Base-by-base conservation (phyloP, 2,888 invertebrate species). In the Lutraria lutraria region DNA sequence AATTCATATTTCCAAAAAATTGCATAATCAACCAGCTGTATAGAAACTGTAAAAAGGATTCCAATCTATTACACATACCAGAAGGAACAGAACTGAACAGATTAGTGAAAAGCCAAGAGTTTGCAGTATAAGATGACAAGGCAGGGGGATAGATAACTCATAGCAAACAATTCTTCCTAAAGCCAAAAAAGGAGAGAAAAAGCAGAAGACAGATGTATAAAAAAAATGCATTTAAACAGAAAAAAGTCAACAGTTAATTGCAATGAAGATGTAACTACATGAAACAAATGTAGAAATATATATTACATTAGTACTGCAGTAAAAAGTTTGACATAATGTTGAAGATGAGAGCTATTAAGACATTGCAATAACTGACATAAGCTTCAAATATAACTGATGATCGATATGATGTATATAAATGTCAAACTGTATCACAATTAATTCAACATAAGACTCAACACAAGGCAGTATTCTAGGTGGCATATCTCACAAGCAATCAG, bases 401-500 rank as follows among this genome's bases (percentile, higher is more conserved):
- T 25, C 12, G 63, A 68, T 68, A 25, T 6, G 12, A 68, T 68
- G 63, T 68, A 68, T 68, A 68, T 68, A 68, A 25, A 68, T 25
- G 12, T 68, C 25, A 68, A 68, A 68, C 63, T 68, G n/a, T 68
- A 4, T 12, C 63, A 60, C 21, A 68, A 25, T 25, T 25, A 25
- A 68, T 68, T 68, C 12, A 68, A 68, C 63, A 25, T 68, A 63
- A 63, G 13, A 68, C 6, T 68, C 12, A 25, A 68, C 25, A 68
- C 25, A 25, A n/a, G n/a, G 63, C 25, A 43, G 8, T 68, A 25
- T 68, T 63, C 63, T 68, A 68, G 25, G 25, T n/a, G 12, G 63
- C 63, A 68, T 25, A 68, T 68, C 63, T 68, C 63, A 68, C 63
- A 68, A 68, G 63, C 63, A 68, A 21, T 25, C 63, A 68, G 63